Conservation (phyloP, 2,113 vertebrate species). For the Eonycteris spelaea region DNA sequence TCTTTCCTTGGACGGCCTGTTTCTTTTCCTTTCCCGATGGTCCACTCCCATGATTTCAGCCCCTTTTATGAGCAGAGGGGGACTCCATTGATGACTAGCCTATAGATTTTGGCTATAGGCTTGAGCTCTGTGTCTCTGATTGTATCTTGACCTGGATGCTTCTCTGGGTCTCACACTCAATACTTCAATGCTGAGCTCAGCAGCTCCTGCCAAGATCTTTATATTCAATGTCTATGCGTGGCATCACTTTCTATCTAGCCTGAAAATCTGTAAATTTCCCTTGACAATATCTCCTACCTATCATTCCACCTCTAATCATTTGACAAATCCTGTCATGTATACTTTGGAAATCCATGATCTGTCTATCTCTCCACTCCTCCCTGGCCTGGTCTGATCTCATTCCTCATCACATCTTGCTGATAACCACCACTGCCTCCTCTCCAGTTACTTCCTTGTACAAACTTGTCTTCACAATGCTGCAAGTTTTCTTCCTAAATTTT, state of each 20-base stretch:
- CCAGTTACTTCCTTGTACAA: neutral
- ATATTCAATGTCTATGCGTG: neutral
- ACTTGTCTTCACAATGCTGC: neutral
- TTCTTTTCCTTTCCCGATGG: neutral
- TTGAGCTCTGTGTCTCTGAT: neutral
- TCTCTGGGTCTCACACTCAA: neutral
- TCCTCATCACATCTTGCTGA: neutral
- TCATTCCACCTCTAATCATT: neutral
- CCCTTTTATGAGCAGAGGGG: neutral
- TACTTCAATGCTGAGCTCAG: neutral
- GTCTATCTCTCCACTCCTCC: neutral
- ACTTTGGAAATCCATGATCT: neutral
- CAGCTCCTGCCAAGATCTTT: neutral
- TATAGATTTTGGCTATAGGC: neutral
- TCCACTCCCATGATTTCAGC: neutral
- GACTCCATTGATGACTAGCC: neutral
- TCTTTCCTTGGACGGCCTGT: neutral
- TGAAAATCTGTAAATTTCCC: conserved; percentile 22
- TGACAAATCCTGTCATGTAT: neutral
- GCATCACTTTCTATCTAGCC: neutral
- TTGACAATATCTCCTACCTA: neutral
- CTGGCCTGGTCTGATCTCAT: neutral
- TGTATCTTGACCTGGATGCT: neutral
- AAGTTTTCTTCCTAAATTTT: neutral
- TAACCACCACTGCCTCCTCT: neutral